Percentiles rank a stretch among this genome's conserved stretches.
phyloP scores from a whole-genome alignment of 53 echinoderm and acorn worm species.

The Arbacia lixula region DNA sequence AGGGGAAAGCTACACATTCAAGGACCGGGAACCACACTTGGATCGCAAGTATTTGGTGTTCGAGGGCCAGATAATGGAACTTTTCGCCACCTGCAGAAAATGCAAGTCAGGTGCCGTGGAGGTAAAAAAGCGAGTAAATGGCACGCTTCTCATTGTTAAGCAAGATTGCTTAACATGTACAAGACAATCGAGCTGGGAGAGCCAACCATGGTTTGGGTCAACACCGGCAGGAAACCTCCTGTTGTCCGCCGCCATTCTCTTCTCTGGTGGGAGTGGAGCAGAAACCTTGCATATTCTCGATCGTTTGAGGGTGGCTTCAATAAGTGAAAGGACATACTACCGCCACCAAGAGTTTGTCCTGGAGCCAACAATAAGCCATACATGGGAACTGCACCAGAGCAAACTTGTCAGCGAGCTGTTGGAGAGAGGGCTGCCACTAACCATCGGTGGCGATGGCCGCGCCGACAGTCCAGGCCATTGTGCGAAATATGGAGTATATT shows the following conservation, averaged over 20 bases:
- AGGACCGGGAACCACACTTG: no score
- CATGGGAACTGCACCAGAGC: background rate
- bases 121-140: constrained; percentile 34
- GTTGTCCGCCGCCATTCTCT: background rate
- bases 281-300: constrained; percentile 11
- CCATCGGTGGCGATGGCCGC: constrained; percentile 57
- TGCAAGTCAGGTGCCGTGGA: constrained; percentile 29
- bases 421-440: constrained; percentile 21
- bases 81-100: no score
- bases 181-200: constrained; percentile 21
- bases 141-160: constrained; percentile 14
- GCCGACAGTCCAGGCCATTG: constrained; percentile 69
- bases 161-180: constrained; percentile 40
- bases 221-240: constrained; percentile 38
- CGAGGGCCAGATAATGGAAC: constrained; percentile 28
- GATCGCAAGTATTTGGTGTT: constrained; percentile 45
- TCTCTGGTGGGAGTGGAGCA: constrained; percentile 49
- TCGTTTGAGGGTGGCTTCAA: constrained; percentile 23
- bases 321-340: constrained; percentile 34
- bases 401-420: background rate
- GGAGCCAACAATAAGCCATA: constrained; percentile 20
- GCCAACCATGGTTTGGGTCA: constrained; percentile 52
- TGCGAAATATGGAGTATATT: constrained; percentile 64
- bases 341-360: constrained; percentile 27
- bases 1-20: no score